A percentile compares a stretch with the other conserved stretches of the same genome.
Evolutionary conservation across 2,888 invertebrate genomes (phyloP).

Genomic region (Lasius fuliginosus): DNA sequence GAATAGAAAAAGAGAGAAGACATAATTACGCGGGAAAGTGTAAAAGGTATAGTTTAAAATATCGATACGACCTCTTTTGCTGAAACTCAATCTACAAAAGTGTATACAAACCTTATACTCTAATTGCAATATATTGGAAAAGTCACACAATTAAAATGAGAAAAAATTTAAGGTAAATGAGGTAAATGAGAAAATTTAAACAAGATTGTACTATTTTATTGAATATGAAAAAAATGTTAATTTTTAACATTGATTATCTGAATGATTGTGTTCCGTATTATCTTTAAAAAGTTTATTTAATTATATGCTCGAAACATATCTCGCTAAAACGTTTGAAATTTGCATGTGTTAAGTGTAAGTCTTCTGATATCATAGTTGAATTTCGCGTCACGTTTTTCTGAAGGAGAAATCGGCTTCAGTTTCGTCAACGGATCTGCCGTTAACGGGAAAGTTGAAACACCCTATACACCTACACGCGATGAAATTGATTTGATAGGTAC

Average conservation of each 20-base stretch:
- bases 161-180: not conserved
- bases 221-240: not conserved
- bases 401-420: slow-evolving; percentile 2
- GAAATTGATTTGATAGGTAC: slow-evolving; percentile 47
- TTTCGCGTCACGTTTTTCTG: slow-evolving; percentile 20
- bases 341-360: not conserved
- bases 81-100: not conserved
- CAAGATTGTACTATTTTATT: not conserved
- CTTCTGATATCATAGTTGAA: slow-evolving; percentile 14
- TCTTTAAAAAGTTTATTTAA: not conserved
- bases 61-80: not conserved
- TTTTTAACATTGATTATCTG: not conserved
- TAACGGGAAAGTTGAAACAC: not conserved
- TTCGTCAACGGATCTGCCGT: slow-evolving; percentile 9
- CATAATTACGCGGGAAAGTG: not conserved
- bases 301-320: not conserved
- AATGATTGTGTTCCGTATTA: not conserved
- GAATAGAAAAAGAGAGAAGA: not conserved
- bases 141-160: not conserved
- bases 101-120: not conserved
- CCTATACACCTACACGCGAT: not conserved
- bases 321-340: not conserved
- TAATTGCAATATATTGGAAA: slow-evolving; percentile 14
- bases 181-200: not conserved
- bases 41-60: not conserved